Percentiles rank a stretch among this genome's conserved stretches.
phyloP scores from a whole-genome alignment of 2,113 vertebrate species.

The Syngnathus typhle region DNA sequence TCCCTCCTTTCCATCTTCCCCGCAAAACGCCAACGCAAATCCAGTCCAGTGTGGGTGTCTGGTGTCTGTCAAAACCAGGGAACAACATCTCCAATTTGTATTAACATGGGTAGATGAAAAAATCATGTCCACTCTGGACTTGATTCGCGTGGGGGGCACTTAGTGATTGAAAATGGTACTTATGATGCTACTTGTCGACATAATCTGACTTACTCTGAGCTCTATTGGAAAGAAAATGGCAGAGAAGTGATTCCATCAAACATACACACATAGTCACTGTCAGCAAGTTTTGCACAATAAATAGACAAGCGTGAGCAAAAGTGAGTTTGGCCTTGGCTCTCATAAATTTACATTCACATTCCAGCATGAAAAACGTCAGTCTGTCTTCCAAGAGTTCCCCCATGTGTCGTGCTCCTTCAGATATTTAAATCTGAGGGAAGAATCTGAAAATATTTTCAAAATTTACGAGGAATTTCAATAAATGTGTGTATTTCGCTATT shows the following conservation, averaged over 20 bases:
- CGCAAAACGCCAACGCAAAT: neutral
- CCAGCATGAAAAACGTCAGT: constrained; percentile 4
- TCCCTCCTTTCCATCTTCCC: neutral
- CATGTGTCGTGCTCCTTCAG: neutral
- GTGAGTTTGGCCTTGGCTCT: constrained; percentile 32
- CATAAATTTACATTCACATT: constrained; percentile 23
- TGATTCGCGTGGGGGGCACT: constrained; percentile 29
- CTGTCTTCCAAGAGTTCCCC: too few relatives aligned
- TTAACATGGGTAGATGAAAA: constrained; percentile 17
- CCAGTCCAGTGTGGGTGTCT: constrained; percentile 30
- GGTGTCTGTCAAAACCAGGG: constrained; percentile 40
- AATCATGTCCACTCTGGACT: neutral
- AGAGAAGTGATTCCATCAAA: constrained; percentile 15
- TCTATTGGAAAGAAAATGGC: constrained; percentile 1
- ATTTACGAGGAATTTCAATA: constrained; percentile 10
- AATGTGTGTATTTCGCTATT: neutral
- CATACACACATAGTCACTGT: constrained; percentile 5
- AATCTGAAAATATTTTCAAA: constrained; percentile 45
- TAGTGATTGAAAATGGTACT: constrained; percentile 18
- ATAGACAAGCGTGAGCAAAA: constrained; percentile 33
- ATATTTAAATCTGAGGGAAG: constrained; percentile 19
- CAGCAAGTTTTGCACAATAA: constrained; percentile 20
- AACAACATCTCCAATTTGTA: constrained; percentile 42
- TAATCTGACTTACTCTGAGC: constrained; percentile 5
- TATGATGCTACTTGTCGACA: constrained; percentile 11